Percentiles rank a stretch among this genome's conserved stretches.
These are phyloP conservation scores for Hippolais icterina DNA, from an alignment of 2,113 vertebrate genomes.

Conservation along the genomic window DNA sequence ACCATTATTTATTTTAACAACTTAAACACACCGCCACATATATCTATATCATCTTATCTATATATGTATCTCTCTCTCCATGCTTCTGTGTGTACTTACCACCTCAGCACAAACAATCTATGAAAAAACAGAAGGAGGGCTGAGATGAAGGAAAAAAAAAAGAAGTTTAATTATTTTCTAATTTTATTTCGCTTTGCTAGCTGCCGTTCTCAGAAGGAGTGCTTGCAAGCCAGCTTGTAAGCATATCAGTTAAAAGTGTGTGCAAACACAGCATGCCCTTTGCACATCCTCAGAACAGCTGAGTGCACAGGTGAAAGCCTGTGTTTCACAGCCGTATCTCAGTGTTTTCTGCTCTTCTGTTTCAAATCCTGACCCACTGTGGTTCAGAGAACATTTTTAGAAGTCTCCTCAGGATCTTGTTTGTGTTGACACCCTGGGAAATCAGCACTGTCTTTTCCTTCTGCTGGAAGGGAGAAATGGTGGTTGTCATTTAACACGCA, in stretches of 20 bases:
- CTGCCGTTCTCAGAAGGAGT: not conserved
- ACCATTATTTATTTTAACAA: too few relatives aligned
- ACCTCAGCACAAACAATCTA: not conserved
- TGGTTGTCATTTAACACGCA: not conserved
- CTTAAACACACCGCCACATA: too few relatives aligned
- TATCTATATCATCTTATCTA: not conserved
- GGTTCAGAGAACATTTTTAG: not conserved
- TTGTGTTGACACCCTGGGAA: not conserved
- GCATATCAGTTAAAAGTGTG: not conserved
- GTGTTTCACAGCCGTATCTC: not conserved
- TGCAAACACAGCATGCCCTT: not conserved
- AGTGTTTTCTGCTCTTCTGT: not conserved
- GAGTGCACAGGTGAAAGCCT: not conserved
- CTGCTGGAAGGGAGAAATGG: not conserved
- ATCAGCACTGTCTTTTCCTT: not conserved
- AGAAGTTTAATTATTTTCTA: not conserved
- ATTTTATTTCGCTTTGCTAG: not conserved
- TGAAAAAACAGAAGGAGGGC: not conserved
- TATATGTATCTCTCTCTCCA: not conserved
- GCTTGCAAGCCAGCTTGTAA: not conserved
- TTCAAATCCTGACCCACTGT: not conserved
- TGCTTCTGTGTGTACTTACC: not conserved
- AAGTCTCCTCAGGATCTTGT: not conserved
- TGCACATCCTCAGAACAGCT: not conserved
- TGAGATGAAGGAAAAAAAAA: not conserved